These are phyloP conservation scores for Asarcornis scutulata DNA, from an alignment of 2,113 vertebrate genomes.

Conservation along the genomic window DNA sequence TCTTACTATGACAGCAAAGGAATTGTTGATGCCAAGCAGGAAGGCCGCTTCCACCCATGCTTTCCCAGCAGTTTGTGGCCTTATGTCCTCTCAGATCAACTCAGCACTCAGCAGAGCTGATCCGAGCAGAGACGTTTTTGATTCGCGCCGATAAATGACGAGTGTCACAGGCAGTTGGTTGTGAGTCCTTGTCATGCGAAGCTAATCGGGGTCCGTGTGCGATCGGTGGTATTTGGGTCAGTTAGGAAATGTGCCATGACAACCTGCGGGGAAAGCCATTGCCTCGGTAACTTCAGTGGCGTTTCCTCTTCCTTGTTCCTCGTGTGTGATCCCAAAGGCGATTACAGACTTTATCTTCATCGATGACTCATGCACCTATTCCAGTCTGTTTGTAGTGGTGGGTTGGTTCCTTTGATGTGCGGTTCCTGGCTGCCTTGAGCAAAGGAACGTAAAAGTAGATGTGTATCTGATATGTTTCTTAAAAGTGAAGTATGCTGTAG, in stretches of 20 bases:
- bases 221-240: neutral
- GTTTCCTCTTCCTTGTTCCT: neutral
- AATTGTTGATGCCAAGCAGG: neutral
- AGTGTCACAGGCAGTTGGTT: neutral
- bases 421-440: neutral
- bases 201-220: neutral
- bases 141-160: neutral
- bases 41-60: neutral
- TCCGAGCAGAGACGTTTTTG: neutral
- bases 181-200: neutral
- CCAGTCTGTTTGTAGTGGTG: neutral
- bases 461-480: neutral
- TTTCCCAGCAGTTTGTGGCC: neutral
- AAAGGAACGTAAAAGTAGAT: neutral
- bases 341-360: neutral
- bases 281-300: neutral
- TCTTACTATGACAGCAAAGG: neutral
- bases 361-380: neutral
- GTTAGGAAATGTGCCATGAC: neutral
- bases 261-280: neutral
- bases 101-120: neutral
- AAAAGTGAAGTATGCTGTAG: neutral
- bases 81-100: neutral
- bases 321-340: neutral
- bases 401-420: neutral